Conservation (phyloP, 2,888 invertebrate species). For the Drosophila greeni region DNA sequence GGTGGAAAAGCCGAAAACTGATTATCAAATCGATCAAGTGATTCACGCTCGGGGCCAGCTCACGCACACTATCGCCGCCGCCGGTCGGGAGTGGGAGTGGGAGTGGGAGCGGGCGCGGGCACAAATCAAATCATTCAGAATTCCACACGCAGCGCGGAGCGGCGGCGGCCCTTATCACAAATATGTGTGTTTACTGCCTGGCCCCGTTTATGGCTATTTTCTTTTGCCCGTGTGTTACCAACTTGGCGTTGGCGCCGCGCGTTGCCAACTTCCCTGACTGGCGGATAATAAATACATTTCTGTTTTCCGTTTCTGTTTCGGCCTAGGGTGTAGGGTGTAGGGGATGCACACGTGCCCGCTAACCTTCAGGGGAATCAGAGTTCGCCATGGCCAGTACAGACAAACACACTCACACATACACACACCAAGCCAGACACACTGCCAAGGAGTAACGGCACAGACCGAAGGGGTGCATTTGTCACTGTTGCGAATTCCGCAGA, state of each 20-base stretch:
- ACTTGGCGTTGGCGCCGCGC: conserved; percentile 14
- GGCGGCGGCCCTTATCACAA: conserved; percentile 31
- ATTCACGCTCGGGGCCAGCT: conserved; percentile 47
- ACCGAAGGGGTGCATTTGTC: conserved; percentile 32
- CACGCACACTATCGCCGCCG: conserved; percentile 17
- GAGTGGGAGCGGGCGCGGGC: neutral
- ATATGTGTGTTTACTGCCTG: conserved; percentile 23
- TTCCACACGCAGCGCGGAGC: conserved; percentile 22
- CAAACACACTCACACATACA: conserved; percentile 8
- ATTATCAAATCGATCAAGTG: conserved; percentile 66
- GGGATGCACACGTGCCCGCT: conserved; percentile 35
- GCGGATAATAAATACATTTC: conserved; percentile 6
- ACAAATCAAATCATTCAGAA: conserved; percentile 35
- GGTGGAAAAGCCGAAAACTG: conserved; percentile 30
- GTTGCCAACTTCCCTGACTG: conserved; percentile 15
- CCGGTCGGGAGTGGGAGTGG: neutral
- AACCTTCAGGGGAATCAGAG: conserved; percentile 1
- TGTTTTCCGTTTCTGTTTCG: neutral
- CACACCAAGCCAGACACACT: conserved; percentile 1
- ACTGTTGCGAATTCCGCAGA: conserved; percentile 21
- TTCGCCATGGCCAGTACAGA: conserved; percentile 2
- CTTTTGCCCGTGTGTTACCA: conserved; percentile 36
- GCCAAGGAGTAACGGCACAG: conserved; percentile 13
- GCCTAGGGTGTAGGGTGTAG: conserved; percentile 6
- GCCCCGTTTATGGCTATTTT: conserved; percentile 27